Base-by-base conservation (phyloP, 2,888 invertebrate genomes). In the Anoncus sp. region DNA sequence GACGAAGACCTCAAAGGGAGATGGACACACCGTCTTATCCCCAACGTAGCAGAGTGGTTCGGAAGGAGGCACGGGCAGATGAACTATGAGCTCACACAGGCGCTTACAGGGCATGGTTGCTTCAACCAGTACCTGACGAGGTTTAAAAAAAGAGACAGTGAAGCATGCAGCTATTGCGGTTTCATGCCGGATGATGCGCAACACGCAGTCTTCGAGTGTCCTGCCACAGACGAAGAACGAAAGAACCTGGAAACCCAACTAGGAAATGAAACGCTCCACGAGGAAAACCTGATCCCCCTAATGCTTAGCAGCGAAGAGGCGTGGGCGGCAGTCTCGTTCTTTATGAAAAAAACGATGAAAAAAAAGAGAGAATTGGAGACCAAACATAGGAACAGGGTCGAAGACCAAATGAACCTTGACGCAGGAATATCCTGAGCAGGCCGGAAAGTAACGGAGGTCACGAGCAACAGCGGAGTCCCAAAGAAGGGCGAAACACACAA, bases 11-110 rank as follows among this genome's bases (percentile, higher is more conserved):
- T 1, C 14, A 27, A 53, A 24, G 45, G 60, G 6, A 7, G 60
- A 45, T 60, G 60, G 60, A 60, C 60, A 14, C 43, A 60, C n/a
- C n/a, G 24, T 2, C 1, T 60, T 14, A 60, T 60, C 43, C 60
- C 60, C 3, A 24, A 60, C 6, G 45, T 60, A 1, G 60, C 43
- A 45, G 24, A 6, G 5, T 60, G 60, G 60, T 14, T 6, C 24
- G 3, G 7, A 1, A 14, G 60, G 22, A 2, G 3, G 0, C 60
- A 60, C 24, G 60, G 60, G 0, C 45, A 43, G 10, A 24, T 60
- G n/a, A n/a, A 22, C 1, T 43, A 24, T 7, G 3, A 40, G 0
- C 45, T 60, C 3, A n/a, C 27, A n/a, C 53, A 53, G n/a, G 27
- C 27, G 27, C n/a, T 53, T 2, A 53, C 53, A 3, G 53, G 27